Base-by-base conservation (phyloP, 1,140 invertebrate species). In the Drosophila aff. region DNA sequence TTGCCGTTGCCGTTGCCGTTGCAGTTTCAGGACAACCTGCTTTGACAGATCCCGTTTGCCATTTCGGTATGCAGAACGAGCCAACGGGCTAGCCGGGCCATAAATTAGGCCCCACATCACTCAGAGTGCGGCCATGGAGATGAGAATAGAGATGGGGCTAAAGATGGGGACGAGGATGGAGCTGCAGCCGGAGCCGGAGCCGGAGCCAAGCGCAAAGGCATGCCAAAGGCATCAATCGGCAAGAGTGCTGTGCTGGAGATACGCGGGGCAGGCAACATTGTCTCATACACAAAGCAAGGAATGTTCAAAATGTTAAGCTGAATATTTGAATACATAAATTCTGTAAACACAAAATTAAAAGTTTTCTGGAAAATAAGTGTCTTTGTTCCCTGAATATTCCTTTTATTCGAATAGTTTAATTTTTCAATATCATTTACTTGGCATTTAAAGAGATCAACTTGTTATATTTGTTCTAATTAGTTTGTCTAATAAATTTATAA, bases 141-240 rank as follows among this genome's bases (percentile, higher is more conserved):
- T 68, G 65, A 52, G 26, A 28, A 23, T 23, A 26, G n/a, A 18
- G 50, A 21, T 59, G 58, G 8, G 65, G 46, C 62, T 28, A 26
- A 23, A 23, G 47, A n/a, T 49, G 46, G 11, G 13, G 49, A 11
- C 59, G 33, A 15, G 43, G 9, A 47, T n/a, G 67, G 15, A 38
- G 11, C 44, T 61, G 67, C 43, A 31, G 72, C 62, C 53, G 46
- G 55, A 31, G 72, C 62, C 53, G 46, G 55, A 31, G 72, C 62
- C 58, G 46, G 60, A 62, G 60, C 65, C 71, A 77, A 72, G 73
- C 75, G 65, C 68, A 76, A 82, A 76, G 73, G 67, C 83, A 89
- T 68, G 84, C 83, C 68, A 87, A 80, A 82, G 80, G 83, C 84
- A 87, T 87, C 84, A 87, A 89, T 89, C 84, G 84, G 40, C 75